Percentiles rank a stretch among this genome's conserved stretches.
These are phyloP conservation scores for Gadopsis bispinosus DNA, from an alignment of 2,797 vertebrate species.

Conservation along the genomic window DNA sequence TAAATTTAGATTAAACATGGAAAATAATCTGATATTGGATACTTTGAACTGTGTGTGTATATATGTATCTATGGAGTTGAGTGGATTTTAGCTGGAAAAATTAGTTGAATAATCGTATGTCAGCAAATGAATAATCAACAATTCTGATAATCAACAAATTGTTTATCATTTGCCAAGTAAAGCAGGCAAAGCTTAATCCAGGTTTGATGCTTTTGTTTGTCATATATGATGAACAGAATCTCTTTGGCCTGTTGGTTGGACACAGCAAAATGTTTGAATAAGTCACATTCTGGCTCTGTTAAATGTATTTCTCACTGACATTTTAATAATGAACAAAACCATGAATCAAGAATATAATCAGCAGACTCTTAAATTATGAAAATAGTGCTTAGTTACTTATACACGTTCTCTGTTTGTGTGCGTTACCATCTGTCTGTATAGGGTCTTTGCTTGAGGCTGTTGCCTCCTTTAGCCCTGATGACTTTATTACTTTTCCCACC, in stretches of 20 bases:
- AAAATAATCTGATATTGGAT: background rate
- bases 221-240: background rate
- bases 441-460: slow-evolving; percentile 58
- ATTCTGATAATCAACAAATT: background rate
- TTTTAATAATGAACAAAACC: background rate
- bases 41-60: too few species aligned
- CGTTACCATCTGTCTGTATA: slow-evolving; percentile 65
- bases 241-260: background rate
- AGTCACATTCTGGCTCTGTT: background rate
- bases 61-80: background rate
- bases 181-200: background rate
- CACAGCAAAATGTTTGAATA: background rate
- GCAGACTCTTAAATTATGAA: background rate
- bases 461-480: slow-evolving; percentile 57
- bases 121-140: background rate
- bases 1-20: background rate
- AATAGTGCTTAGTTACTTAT: background rate
- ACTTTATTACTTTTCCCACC: slow-evolving; percentile 49
- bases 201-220: background rate
- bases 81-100: background rate
- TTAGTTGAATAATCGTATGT: background rate
- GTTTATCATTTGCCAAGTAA: background rate
- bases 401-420: background rate
- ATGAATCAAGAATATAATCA: background rate
- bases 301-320: background rate